Percentiles rank a stretch among this genome's conserved stretches.
These are phyloP conservation scores for Caenorhabditis angaria DNA, from an alignment of 2,888 invertebrate genomes.

Conservation along the genomic window DNA sequence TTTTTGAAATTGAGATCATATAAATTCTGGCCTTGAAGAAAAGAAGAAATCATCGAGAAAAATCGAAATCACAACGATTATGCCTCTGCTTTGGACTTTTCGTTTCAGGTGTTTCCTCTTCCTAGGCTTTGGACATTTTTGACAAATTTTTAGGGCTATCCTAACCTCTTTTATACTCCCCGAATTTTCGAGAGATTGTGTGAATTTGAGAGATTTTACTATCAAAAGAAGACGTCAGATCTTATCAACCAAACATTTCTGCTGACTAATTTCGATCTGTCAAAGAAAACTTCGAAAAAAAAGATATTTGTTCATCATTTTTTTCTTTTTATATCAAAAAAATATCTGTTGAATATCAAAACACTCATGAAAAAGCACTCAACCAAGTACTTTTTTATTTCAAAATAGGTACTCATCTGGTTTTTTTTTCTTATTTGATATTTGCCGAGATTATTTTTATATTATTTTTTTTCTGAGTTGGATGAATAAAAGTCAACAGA, in stretches of 20 bases:
- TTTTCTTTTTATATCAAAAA: not conserved
- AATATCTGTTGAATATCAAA: not conserved
- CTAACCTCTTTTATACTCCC: not conserved
- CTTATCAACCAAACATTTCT: not conserved
- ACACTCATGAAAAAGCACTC: slow-evolving; percentile 3
- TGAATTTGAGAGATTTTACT: not conserved
- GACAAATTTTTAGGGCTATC: not conserved
- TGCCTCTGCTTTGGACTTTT: slow-evolving; percentile 46
- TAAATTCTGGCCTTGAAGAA: too few species aligned
- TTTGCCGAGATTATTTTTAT: not conserved
- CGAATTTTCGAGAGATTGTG: not conserved
- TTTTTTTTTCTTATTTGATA: not conserved
- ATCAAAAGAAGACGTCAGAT: not conserved
- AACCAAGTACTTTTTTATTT: not conserved
- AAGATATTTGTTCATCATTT: not conserved
- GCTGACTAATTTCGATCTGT: not conserved
- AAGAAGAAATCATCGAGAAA: slow-evolving; percentile 4
- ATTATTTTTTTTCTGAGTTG: not conserved
- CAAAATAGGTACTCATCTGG: not conserved
- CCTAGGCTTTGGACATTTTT: slow-evolving; percentile 34
- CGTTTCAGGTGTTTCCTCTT: slow-evolving; percentile 45
- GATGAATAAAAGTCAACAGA: not conserved
- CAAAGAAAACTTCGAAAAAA: not conserved
- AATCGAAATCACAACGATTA: not conserved
- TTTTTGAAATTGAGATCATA: too few species aligned